Percentiles rank a stretch among this genome's conserved stretches.
Conservation (phyloP, 1,140 invertebrate species). For the Drosophila lacteicornis region DNA sequence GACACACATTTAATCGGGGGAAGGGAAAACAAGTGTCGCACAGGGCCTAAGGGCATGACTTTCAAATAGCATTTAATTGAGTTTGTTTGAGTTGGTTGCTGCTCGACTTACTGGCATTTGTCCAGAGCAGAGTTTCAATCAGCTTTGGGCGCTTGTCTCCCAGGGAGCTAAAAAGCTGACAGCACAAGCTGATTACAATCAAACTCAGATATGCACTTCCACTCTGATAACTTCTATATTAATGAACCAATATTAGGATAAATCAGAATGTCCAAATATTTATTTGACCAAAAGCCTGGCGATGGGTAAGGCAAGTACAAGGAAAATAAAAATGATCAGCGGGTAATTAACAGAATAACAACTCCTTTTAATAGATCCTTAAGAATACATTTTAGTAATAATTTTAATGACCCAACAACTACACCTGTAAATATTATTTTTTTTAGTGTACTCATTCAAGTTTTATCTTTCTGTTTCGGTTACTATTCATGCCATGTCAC, state of each 20-base stretch:
- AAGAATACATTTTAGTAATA: background rate
- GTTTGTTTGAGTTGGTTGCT: slow-evolving; percentile 38
- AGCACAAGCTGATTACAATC: slow-evolving; percentile 16
- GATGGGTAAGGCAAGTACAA: background rate
- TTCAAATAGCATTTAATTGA: slow-evolving; percentile 73
- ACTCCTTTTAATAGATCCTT: too few relatives aligned
- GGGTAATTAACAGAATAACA: background rate
- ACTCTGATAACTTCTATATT: slow-evolving; percentile 6
- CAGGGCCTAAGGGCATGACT: slow-evolving; percentile 59
- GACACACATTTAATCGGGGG: slow-evolving; percentile 32
- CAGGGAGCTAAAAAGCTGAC: slow-evolving; percentile 1
- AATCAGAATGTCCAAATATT: slow-evolving; percentile 3
- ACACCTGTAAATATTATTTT: background rate
- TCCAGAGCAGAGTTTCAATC: slow-evolving; percentile 15
- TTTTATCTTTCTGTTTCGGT: background rate
- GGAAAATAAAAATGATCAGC: too few relatives aligned
- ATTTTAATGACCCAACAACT: background rate
- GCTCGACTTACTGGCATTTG: slow-evolving; percentile 5
- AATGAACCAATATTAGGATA: slow-evolving; percentile 5
- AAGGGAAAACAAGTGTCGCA: slow-evolving; percentile 56
- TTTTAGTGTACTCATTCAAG: background rate
- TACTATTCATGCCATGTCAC: slow-evolving; percentile 26
- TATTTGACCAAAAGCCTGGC: background rate
- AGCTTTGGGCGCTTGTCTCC: slow-evolving; percentile 13
- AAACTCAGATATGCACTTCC: slow-evolving; percentile 9